These are phyloP conservation scores for Pithys albifrons DNA, from an alignment of 2,113 vertebrate genomes.

Conservation along the genomic window DNA sequence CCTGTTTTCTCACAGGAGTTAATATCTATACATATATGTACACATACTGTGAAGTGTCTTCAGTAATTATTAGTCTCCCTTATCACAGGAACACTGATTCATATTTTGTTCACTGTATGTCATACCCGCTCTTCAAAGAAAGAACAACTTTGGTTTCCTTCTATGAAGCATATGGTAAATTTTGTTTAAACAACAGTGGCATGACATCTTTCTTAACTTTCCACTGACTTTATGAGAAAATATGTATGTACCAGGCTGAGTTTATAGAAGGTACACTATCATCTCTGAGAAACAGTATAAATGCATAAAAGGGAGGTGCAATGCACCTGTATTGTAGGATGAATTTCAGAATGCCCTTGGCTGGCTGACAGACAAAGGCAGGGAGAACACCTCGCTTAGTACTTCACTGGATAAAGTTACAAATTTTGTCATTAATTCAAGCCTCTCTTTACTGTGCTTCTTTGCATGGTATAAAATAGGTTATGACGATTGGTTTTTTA, in stretches of 20 bases:
- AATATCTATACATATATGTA: background rate
- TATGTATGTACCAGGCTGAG: background rate
- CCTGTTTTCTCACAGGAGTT: background rate
- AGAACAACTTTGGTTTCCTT: background rate
- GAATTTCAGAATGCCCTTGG: background rate
- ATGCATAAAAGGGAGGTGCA: background rate
- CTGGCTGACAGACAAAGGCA: background rate
- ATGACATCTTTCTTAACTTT: background rate
- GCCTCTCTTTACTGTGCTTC: background rate
- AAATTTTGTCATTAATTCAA: background rate
- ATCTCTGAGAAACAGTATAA: background rate
- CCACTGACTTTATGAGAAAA: background rate
- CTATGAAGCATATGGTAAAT: background rate
- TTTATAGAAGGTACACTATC: background rate
- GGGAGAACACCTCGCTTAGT: background rate
- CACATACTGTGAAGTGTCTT: accelerated
- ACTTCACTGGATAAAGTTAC: background rate
- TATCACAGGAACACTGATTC: background rate
- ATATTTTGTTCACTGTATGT: background rate
- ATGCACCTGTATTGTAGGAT: background rate
- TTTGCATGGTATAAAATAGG: background rate
- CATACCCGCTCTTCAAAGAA: background rate
- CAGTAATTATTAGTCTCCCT: background rate
- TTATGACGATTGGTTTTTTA: background rate
- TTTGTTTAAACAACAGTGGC: background rate